Conservation (phyloP, 2,797 vertebrate genomes). For the Vultur gryphus region DNA sequence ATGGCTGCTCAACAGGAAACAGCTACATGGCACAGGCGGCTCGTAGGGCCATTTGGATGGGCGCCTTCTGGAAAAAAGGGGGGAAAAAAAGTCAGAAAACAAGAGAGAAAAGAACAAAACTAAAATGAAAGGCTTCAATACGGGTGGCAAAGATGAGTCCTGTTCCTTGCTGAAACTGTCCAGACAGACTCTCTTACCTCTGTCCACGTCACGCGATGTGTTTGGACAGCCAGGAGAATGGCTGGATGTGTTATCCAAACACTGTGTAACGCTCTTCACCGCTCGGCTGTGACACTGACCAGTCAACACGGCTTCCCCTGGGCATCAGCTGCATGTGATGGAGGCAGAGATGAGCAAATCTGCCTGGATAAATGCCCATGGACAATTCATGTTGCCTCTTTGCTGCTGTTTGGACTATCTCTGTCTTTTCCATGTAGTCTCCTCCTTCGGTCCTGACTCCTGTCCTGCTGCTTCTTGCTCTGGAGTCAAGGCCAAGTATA, state of each 20-base stretch:
- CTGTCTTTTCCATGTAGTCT: neutral
- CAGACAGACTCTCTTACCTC: neutral
- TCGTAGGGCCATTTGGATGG: neutral
- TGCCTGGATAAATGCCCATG: neutral
- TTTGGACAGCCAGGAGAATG: neutral
- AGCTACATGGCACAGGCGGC: neutral
- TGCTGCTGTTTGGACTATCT: neutral
- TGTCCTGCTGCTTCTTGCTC: neutral
- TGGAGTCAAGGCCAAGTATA: neutral
- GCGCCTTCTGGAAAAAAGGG: neutral
- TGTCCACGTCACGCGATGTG: rapidly evolving
- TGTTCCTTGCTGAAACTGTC: neutral
- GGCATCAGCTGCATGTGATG: neutral
- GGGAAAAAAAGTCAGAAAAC: neutral
- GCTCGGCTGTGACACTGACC: neutral
- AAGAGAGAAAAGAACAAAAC: neutral
- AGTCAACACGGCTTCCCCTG: neutral
- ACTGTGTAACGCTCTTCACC: neutral
- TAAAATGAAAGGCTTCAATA: neutral
- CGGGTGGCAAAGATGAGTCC: neutral
- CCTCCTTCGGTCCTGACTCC: neutral
- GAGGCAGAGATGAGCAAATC: neutral
- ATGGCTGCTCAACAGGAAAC: neutral
- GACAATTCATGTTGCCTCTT: neutral
- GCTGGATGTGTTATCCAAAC: neutral